Conservation (phyloP, 1,140 invertebrate genomes). For the Probaryconus sp. region DNA sequence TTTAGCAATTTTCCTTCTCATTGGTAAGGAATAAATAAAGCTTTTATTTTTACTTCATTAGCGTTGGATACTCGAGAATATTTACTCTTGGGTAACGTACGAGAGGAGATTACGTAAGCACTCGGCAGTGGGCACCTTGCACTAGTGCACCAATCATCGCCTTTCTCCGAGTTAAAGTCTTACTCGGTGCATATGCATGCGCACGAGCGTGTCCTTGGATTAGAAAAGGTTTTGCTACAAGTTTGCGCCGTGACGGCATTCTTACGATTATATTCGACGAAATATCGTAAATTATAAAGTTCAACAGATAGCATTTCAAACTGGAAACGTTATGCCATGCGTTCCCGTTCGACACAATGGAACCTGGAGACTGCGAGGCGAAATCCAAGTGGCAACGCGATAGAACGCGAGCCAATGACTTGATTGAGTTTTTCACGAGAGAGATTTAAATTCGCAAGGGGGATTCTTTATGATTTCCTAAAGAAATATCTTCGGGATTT, state of each 20-base stretch:
- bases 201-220: slow-evolving; percentile 57
- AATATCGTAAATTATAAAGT: slow-evolving; percentile 65
- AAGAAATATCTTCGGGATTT: no score
- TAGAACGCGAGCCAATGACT: no score
- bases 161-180: slow-evolving; percentile 67
- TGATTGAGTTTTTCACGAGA: no score
- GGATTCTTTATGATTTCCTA: no score
- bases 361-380: no score
- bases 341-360: no score
- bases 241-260: slow-evolving; percentile 63
- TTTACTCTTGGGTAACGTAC: slow-evolving; percentile 64
- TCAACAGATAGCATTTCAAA: slow-evolving; percentile 59
- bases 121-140: slow-evolving; percentile 60
- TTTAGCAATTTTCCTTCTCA: slow-evolving; percentile 50
- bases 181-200: slow-evolving; percentile 51
- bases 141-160: slow-evolving; percentile 67
- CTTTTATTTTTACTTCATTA: slow-evolving; percentile 64
- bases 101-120: slow-evolving; percentile 66
- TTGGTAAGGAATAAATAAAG: slow-evolving; percentile 57
- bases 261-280: slow-evolving; percentile 64
- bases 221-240: slow-evolving; percentile 62
- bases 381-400: no score
- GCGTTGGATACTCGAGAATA: slow-evolving; percentile 62
- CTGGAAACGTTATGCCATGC: no score
- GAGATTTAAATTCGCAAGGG: no score